Conservation (phyloP, 2,888 invertebrate genomes). For the Rotaria magnacalcarata region DNA sequence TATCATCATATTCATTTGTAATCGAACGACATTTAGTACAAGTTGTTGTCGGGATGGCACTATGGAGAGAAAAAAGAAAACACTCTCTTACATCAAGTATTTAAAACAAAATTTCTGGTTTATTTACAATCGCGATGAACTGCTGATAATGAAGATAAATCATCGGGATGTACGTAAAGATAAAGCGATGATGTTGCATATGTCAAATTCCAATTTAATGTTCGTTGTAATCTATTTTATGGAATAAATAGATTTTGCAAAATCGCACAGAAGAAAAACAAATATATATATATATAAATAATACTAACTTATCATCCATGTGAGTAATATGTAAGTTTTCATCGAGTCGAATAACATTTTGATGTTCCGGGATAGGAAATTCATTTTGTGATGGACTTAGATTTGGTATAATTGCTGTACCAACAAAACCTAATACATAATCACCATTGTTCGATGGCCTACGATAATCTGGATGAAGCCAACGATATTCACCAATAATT, state of each 20-base stretch:
- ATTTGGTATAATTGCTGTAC: conserved; percentile 23
- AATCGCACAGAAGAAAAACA: background rate
- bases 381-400: conserved; percentile 37
- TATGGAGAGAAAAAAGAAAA: background rate
- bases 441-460: background rate
- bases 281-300: too few species aligned
- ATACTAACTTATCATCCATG: conserved; percentile 13
- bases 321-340: conserved; percentile 21
- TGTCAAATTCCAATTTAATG: conserved; percentile 16
- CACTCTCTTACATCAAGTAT: too few species aligned
- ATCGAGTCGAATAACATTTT: background rate
- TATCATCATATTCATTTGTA: background rate
- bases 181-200: conserved; percentile 33
- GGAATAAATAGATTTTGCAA: background rate
- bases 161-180: conserved; percentile 22
- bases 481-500: conserved; percentile 13
- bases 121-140: conserved; percentile 17
- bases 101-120: background rate
- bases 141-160: conserved; percentile 6
- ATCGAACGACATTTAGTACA: conserved; percentile 9
- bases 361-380: conserved; percentile 35
- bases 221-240: conserved; percentile 13
- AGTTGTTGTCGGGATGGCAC: conserved; percentile 26
- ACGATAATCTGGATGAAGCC: conserved; percentile 14
- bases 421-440: conserved; percentile 28